A percentile compares a stretch with the other conserved stretches of the same genome.
Evolutionary conservation across 1,140 invertebrate species (phyloP).

Genomic region (Bicyclus anynana): DNA sequence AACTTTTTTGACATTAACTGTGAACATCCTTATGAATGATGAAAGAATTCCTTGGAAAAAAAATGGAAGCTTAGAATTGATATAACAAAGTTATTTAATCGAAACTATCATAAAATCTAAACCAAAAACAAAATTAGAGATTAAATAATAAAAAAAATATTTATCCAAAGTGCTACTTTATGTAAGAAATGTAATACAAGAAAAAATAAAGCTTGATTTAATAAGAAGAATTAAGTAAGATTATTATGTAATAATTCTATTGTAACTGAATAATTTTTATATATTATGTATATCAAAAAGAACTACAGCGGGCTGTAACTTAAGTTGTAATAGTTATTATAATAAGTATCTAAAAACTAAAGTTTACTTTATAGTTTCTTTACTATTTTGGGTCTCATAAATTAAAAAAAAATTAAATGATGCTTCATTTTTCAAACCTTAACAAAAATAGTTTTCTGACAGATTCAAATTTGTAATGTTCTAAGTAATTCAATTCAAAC

Average conservation of each 20-base stretch:
- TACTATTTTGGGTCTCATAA: too few relatives aligned
- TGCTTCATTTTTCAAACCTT: too few relatives aligned
- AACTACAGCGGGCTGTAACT: constrained; percentile 15
- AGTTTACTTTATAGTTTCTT: not conserved
- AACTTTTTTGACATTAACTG: too few relatives aligned
- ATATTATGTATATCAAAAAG: constrained; percentile 6
- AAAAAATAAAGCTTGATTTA: not conserved
- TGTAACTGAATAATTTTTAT: constrained; percentile 1
- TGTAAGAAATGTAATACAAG: constrained; percentile 17
- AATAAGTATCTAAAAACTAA: not conserved
- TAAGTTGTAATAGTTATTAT: constrained; percentile 4
- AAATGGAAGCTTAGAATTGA: too few relatives aligned
- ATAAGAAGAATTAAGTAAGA: not conserved
- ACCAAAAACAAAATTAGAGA: constrained; percentile 10
- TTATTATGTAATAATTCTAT: not conserved
- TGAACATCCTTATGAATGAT: too few relatives aligned
- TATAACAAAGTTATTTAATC: not conserved
- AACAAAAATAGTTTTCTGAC: not conserved
- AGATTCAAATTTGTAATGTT: too few relatives aligned
- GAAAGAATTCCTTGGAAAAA: too few relatives aligned
- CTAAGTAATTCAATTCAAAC: too few relatives aligned
- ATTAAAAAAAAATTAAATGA: not conserved
- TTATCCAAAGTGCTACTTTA: constrained; percentile 30
- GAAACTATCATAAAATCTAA: not conserved
- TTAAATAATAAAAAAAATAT: constrained; percentile 17